Evolutionary conservation across 2,797 vertebrate genomes (phyloP), one percentile per base, ranked within the genome.

Genomic region (Lagocephalus sceleratus): DNA sequence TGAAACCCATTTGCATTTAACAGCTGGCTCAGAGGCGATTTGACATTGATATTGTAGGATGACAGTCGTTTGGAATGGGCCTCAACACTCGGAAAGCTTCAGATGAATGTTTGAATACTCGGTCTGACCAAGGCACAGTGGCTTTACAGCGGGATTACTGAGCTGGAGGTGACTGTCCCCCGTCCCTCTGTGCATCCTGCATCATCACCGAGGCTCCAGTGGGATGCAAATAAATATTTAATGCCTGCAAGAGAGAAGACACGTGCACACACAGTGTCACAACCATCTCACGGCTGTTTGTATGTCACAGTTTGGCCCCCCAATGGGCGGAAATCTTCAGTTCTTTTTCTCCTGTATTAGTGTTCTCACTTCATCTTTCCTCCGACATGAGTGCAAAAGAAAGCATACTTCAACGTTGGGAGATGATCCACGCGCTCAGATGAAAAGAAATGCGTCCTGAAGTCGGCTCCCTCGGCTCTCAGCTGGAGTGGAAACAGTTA

Each of bases 161-260:
- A 60, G 62, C 17, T 76, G 76, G 81, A 84, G 86, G 85, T 90
- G 84, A 89, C 85, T 72, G 77, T 62, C 9, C 67, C 54, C 54
- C 49, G 49, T 63, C 58, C 77, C 59, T 3, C 10, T 51, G 22
- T 44, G 57, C 53, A 54, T 69, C 71, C 69, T 59, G 76, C 63
- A 64, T 72, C 78, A 76, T 77, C 83, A 85, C 57, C 77, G 79
- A 78, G 71, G 57, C 56, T 71, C 66, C 68, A 72, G 69, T 41
- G 57, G 66, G 75, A 71, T 72, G 65, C 43, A 55, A 49, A 68
- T 89, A 86, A 85, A 89, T 88, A 88, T 90, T 87, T 88, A 87
- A 89, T 87, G 73, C 73, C 52, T 53, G 52, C 66, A 73, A 76
- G 76, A 81, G 69, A 80, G 2, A 17, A 73, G 74, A 48, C 7